These are phyloP conservation scores for Donacobius atricapilla DNA, from an alignment of 2,113 vertebrate genomes.

Conservation along the genomic window DNA sequence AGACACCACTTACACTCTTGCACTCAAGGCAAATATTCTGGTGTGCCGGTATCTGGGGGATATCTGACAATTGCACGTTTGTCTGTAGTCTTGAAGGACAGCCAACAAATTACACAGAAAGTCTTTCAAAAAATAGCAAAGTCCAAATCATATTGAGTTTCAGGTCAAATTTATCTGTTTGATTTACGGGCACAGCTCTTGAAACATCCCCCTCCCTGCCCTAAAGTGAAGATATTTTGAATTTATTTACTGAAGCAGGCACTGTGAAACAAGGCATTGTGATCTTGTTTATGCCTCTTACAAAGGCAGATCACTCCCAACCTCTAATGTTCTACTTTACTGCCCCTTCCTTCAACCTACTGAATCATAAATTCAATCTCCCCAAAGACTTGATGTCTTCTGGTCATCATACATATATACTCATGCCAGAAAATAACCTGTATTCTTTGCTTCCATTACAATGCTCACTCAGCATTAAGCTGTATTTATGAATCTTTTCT, in stretches of 20 bases:
- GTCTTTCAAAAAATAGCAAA: background rate
- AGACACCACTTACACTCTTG: fast-evolving
- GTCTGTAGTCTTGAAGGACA: background rate
- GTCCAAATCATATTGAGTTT: background rate
- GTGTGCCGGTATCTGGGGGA: fast-evolving
- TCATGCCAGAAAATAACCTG: background rate
- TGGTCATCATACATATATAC: fast-evolving
- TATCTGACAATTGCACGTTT: background rate
- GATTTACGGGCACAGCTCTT: background rate
- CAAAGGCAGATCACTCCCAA: background rate
- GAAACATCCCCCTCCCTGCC: background rate
- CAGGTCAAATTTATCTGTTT: background rate
- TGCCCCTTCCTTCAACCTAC: background rate
- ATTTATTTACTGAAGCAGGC: background rate
- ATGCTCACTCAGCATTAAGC: background rate
- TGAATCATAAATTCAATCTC: background rate
- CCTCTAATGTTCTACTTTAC: background rate
- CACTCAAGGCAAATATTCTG: background rate
- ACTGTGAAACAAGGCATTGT: background rate
- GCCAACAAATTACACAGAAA: background rate
- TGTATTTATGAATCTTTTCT: background rate
- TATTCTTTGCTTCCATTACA: background rate
- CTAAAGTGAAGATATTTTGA: background rate
- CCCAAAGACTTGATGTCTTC: background rate
- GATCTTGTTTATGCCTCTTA: background rate